These are phyloP conservation scores for Drosophila kanekoi DNA, from an alignment of 2,888 invertebrate genomes.

Conservation along the genomic window DNA sequence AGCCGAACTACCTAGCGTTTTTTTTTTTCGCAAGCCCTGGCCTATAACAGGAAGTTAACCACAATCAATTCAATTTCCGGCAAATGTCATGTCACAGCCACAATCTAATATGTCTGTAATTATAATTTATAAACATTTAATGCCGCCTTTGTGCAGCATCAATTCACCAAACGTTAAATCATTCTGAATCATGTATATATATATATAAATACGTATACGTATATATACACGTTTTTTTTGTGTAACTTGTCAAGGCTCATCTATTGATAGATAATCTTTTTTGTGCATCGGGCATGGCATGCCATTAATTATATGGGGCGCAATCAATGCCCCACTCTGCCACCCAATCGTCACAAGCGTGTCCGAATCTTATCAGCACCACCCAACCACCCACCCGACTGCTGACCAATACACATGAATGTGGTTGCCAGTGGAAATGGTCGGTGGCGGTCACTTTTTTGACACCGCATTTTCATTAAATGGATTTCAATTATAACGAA, in stretches of 20 bases:
- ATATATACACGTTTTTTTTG: constrained; percentile 25
- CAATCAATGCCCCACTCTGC: constrained; percentile 3
- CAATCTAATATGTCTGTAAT: constrained; percentile 61
- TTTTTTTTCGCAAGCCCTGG: too few species aligned
- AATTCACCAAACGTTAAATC: constrained; percentile 53
- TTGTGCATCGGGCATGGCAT: constrained; percentile 64
- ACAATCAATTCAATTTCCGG: constrained; percentile 64
- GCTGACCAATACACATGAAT: background rate
- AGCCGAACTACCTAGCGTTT: too few species aligned
- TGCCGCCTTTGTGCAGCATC: constrained; percentile 64
- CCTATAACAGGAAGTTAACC: constrained; percentile 11
- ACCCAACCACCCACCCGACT: background rate
- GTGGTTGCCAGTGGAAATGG: background rate
- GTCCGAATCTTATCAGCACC: constrained; percentile 39
- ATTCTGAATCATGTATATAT: constrained; percentile 26
- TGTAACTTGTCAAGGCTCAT: constrained; percentile 65
- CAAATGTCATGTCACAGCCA: constrained; percentile 49
- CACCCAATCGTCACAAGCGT: constrained; percentile 10
- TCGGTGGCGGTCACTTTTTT: constrained; percentile 43
- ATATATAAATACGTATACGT: too few species aligned
- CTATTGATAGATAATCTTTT: constrained; percentile 81
- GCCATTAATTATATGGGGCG: constrained; percentile 70
- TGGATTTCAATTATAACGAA: constrained; percentile 75
- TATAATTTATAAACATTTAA: constrained; percentile 76
- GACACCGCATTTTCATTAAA: constrained; percentile 80